A percentile compares a stretch with the other conserved stretches of the same genome.
Evolutionary conservation across 2,113 vertebrate genomes (phyloP).

Genomic region (Lophochroa leadbeateri): DNA sequence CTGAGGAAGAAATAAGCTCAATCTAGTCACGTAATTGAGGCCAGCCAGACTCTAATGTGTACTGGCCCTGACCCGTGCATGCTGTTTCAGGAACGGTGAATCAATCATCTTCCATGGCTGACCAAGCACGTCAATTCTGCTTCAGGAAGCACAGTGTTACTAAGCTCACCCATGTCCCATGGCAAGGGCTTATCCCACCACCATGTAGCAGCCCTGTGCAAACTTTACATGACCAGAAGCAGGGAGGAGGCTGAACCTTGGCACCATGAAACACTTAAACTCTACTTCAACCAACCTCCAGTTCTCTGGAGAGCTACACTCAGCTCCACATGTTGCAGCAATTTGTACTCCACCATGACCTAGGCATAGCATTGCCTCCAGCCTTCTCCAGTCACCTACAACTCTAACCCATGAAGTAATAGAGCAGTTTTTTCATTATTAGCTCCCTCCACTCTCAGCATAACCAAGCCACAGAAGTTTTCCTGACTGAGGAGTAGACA

Average conservation of each 20-base stretch:
- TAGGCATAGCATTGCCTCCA: background rate
- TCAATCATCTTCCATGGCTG: background rate
- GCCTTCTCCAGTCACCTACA: background rate
- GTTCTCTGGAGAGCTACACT: background rate
- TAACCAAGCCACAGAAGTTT: background rate
- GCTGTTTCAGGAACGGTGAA: background rate
- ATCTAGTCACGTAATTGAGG: background rate
- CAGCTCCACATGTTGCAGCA: background rate
- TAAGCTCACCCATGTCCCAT: background rate
- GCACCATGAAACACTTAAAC: background rate
- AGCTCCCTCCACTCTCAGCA: background rate
- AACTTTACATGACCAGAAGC: background rate
- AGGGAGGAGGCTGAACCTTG: background rate
- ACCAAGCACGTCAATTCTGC: background rate
- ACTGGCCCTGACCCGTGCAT: background rate
- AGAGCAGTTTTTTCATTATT: background rate
- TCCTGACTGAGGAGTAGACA: background rate
- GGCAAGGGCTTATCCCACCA: background rate
- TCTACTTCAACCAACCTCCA: background rate
- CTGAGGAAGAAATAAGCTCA: background rate
- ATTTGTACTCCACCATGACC: background rate
- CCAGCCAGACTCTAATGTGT: background rate
- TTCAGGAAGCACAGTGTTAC: background rate
- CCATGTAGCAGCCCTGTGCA: accelerated
- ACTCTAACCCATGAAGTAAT: background rate